Conservation (phyloP, 2,888 invertebrate genomes). For the Tryphoninae sp. region DNA sequence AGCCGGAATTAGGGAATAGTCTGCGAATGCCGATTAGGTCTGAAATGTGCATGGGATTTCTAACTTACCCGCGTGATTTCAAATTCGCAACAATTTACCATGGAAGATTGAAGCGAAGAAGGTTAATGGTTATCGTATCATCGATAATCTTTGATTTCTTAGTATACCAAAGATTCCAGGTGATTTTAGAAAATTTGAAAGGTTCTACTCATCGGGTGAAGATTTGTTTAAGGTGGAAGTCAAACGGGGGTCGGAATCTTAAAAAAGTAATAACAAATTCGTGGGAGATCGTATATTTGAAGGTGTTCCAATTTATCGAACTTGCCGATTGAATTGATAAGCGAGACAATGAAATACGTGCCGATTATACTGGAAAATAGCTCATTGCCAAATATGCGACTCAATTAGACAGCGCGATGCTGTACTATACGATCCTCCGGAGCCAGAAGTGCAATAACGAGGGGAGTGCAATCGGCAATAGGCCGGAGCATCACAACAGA, state of each 20-base stretch:
- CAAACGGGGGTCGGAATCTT: too few species aligned
- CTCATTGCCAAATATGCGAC: slow-evolving; percentile 55
- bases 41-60: slow-evolving; percentile 48
- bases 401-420: slow-evolving; percentile 62
- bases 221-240: too few species aligned
- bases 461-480: slow-evolving; percentile 62
- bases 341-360: slow-evolving; percentile 33
- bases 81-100: slow-evolving; percentile 39
- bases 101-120: slow-evolving; percentile 21
- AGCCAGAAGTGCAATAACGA: slow-evolving; percentile 56
- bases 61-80: slow-evolving; percentile 54
- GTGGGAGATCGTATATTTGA: background rate
- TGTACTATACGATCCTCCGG: slow-evolving; percentile 19
- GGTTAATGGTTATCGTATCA: slow-evolving; percentile 22
- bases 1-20: slow-evolving; percentile 71
- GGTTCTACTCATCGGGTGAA: background rate
- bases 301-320: background rate
- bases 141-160: slow-evolving; percentile 12
- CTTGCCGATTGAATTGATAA: background rate
- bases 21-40: slow-evolving; percentile 60
- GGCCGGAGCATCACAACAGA: slow-evolving; percentile 59
- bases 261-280: background rate
- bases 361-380: slow-evolving; percentile 41
- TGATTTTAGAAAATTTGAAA: slow-evolving; percentile 13
- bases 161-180: slow-evolving; percentile 17